Percentiles rank a stretch among this genome's conserved stretches.
Evolutionary conservation across 2,888 invertebrate species (phyloP).

Genomic region (Piscicola geometra): DNA sequence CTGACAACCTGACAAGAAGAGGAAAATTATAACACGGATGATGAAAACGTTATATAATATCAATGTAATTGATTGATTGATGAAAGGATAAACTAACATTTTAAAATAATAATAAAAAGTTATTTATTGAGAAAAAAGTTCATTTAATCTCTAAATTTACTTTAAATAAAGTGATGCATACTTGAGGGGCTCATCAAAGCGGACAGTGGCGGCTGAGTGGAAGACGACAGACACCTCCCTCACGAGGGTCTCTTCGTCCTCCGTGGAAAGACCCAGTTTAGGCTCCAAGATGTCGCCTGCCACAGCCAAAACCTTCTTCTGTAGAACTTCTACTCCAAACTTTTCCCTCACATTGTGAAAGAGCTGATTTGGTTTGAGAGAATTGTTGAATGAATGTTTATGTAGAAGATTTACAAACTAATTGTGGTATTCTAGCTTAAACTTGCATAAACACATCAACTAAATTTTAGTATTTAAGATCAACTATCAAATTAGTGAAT

Average conservation of each 20-base stretch:
- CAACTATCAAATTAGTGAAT: too few species aligned
- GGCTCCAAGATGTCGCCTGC: slow-evolving; percentile 60
- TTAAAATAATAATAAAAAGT: neutral
- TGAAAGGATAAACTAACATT: neutral
- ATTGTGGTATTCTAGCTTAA: neutral
- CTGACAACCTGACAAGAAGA: slow-evolving; percentile 72
- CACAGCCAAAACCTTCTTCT: slow-evolving; percentile 66
- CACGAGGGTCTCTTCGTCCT: slow-evolving; percentile 62
- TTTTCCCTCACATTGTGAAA: slow-evolving; percentile 52
- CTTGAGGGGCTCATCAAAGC: slow-evolving; percentile 74
- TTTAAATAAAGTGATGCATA: too few species aligned
- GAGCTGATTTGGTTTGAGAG: slow-evolving; percentile 46
- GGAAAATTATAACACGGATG: too few species aligned
- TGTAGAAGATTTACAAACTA: too few species aligned
- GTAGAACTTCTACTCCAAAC: slow-evolving; percentile 46
- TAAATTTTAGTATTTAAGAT: too few species aligned
- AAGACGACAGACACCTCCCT: slow-evolving; percentile 76
- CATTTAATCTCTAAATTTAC: too few species aligned
- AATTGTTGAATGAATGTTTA: neutral
- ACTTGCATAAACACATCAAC: too few species aligned
- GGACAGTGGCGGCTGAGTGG: slow-evolving; percentile 87
- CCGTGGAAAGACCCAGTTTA: slow-evolving; percentile 57
- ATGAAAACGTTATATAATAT: too few species aligned
- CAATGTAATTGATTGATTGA: slow-evolving; percentile 26
- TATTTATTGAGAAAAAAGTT: too few species aligned